Conservation (phyloP, 2,797 vertebrate species). For the Huso huso region DNA sequence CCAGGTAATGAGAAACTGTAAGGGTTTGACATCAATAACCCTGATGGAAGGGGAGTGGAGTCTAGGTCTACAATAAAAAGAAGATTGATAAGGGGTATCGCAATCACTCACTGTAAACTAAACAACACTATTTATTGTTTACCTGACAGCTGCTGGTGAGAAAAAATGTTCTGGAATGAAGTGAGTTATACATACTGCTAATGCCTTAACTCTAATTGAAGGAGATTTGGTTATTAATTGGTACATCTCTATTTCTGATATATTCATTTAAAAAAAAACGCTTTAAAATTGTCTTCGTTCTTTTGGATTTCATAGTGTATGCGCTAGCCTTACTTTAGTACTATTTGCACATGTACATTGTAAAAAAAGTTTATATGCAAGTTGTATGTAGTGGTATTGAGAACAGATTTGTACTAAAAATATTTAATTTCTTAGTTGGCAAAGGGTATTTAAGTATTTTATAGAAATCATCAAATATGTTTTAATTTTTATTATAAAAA, state of each 20-base stretch:
- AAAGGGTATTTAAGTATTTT: slow-evolving; percentile 50
- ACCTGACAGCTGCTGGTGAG: background rate
- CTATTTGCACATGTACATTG: slow-evolving; percentile 27
- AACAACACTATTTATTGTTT: background rate
- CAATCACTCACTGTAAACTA: background rate
- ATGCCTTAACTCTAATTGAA: slow-evolving; percentile 12
- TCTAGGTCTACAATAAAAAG: no score
- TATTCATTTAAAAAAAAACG: no score
- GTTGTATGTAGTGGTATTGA: slow-evolving; percentile 26
- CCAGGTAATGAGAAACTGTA: no score
- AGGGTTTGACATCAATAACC: no score
- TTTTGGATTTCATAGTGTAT: slow-evolving; percentile 6
- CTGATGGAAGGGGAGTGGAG: no score
- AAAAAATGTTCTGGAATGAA: background rate
- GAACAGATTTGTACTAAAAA: slow-evolving; percentile 27
- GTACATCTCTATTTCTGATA: no score
- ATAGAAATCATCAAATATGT: slow-evolving; percentile 33
- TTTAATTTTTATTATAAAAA: slow-evolving; percentile 22
- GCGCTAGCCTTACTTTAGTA: slow-evolving; percentile 38
- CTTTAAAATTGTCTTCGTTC: no score
- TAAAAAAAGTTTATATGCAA: slow-evolving; percentile 45
- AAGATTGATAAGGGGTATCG: no score
- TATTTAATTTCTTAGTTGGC: slow-evolving; percentile 35
- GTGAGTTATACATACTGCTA: background rate
- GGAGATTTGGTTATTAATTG: background rate